A percentile compares a stretch with the other conserved stretches of the same genome.
phyloP scores from a whole-genome alignment of 2,113 vertebrate genomes.

The Crypturellus undulatus region DNA sequence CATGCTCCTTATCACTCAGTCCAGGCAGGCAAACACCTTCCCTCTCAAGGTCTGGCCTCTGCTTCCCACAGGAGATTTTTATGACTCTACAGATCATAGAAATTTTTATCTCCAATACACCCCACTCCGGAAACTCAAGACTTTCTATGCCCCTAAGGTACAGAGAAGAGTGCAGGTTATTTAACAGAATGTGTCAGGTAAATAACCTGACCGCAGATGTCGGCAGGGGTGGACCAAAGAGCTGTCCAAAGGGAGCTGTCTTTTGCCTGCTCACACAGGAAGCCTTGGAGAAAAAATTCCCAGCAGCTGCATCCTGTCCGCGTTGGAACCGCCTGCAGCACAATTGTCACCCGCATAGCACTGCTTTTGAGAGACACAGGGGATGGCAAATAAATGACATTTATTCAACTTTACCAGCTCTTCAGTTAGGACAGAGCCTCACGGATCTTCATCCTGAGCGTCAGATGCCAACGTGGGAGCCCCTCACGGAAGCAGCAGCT shows the following conservation, averaged over 20 bases:
- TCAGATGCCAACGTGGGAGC: accelerated
- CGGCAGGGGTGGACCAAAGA: background rate
- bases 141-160: accelerated
- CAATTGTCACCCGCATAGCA: background rate
- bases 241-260: background rate
- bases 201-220: background rate
- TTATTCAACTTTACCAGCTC: background rate
- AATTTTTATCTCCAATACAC: no score
- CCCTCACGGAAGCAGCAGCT: accelerated
- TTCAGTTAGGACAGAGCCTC: background rate
- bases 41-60: no score
- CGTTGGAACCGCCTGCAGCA: constrained; percentile 15
- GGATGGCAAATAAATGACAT: background rate
- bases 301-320: background rate
- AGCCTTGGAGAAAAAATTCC: background rate
- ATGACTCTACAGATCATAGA: no score
- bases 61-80: no score
- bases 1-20: no score
- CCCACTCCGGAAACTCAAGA: background rate
- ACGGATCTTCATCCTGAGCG: accelerated
- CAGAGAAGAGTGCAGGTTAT: background rate
- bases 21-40: no score
- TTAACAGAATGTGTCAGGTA: background rate
- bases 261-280: background rate
- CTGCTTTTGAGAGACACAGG: background rate